Percentiles rank a stretch among this genome's conserved stretches.
Evolutionary conservation across 2,113 vertebrate species (phyloP).

Genomic region (Genyomyrus donnyi): DNA sequence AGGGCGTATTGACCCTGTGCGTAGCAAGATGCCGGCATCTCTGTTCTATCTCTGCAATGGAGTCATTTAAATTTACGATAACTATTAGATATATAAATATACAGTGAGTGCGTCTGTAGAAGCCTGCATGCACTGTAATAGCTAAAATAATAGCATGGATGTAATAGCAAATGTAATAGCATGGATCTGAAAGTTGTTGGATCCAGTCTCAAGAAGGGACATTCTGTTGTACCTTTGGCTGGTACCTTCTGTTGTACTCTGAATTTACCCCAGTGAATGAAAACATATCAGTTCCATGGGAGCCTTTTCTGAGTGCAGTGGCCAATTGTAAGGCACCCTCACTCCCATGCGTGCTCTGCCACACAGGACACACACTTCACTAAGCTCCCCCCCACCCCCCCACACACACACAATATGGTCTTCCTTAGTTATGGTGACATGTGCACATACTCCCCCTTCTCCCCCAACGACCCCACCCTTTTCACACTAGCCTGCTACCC

Average conservation of each 20-base stretch:
- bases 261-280: not conserved
- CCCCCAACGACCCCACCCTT: not conserved
- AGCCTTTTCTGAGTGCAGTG: not conserved
- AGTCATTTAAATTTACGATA: not conserved
- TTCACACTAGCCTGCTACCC: not conserved
- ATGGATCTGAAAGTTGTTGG: not conserved
- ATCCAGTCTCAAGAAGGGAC: not conserved
- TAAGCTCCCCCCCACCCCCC: not conserved
- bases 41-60: not conserved
- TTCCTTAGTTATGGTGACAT: not conserved
- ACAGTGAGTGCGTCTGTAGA: not conserved
- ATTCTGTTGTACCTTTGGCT: not conserved
- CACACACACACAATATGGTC: not conserved
- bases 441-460: not conserved
- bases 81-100: not conserved
- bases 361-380: not conserved
- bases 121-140: not conserved
- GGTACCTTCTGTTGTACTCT: not conserved
- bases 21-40: not conserved
- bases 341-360: not conserved
- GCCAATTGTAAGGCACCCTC: not conserved
- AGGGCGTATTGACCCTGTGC: not conserved
- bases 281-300: not conserved
- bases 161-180: too few species aligned
- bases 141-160: too few species aligned